These are phyloP conservation scores for Tetramorium simillimum DNA, from an alignment of 1,140 invertebrate genomes.

Conservation along the genomic window DNA sequence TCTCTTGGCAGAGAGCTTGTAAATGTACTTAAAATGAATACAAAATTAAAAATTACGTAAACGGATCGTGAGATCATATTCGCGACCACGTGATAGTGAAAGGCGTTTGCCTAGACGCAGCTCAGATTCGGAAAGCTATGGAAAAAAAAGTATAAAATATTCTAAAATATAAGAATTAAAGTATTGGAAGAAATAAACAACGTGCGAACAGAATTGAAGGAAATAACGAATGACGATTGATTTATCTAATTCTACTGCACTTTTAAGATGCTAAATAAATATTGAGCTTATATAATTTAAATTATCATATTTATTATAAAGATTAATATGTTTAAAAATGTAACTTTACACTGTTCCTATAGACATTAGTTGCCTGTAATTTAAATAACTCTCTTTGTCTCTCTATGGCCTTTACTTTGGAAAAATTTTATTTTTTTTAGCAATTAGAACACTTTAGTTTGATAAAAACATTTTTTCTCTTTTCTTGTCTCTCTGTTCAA, in stretches of 20 bases:
- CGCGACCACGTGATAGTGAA: slow-evolving; percentile 6
- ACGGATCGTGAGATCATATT: not conserved
- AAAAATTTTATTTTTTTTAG: not conserved
- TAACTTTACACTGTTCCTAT: not conserved
- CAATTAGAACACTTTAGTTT: not conserved
- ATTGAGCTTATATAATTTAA: not conserved
- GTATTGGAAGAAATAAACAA: not conserved
- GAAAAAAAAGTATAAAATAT: not conserved
- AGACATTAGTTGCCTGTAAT: not conserved
- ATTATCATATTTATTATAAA: not conserved
- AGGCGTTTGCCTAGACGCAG: not conserved
- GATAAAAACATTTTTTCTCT: slow-evolving; percentile 1
- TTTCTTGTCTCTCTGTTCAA: not conserved
- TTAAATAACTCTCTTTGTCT: slow-evolving; percentile 10
- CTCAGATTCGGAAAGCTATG: not conserved
- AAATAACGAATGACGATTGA: not conserved
- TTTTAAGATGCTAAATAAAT: not conserved
- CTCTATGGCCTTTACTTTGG: not conserved
- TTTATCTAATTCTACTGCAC: not conserved
- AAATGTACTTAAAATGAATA: slow-evolving; percentile 40
- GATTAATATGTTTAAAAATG: not conserved
- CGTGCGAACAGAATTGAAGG: not conserved
- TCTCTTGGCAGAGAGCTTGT: slow-evolving; percentile 21
- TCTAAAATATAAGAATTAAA: not conserved
- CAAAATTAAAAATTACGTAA: slow-evolving; percentile 40